Conservation (phyloP, 2,888 invertebrate genomes). For the Sepioteuthis lessoniana region DNA sequence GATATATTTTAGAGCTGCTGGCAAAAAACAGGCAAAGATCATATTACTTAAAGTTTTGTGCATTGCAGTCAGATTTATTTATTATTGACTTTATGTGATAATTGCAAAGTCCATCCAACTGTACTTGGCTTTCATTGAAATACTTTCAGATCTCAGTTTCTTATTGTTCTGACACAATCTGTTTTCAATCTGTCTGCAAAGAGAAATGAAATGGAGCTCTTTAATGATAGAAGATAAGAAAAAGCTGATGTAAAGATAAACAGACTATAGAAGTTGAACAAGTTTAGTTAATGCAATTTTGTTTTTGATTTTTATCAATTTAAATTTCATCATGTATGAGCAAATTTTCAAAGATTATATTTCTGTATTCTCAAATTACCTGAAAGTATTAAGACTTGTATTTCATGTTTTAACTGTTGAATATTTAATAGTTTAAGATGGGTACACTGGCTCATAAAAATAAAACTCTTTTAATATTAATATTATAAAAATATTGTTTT, state of each 20-base stretch:
- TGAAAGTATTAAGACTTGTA: too few relatives aligned
- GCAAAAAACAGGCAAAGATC: not conserved
- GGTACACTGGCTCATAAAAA: too few relatives aligned
- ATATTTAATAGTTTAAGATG: too few relatives aligned
- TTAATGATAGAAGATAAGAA: not conserved
- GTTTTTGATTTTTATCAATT: too few relatives aligned
- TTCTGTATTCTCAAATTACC: too few relatives aligned
- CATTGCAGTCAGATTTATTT: not conserved
- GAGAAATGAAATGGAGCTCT: not conserved
- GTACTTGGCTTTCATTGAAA: not conserved
- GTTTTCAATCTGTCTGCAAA: not conserved
- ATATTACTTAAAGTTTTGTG: not conserved
- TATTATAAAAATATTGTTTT: too few relatives aligned
- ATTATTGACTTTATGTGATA: not conserved
- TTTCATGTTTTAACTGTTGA: too few relatives aligned
- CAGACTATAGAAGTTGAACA: too few relatives aligned
- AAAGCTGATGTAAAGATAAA: not conserved
- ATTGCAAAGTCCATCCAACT: not conserved
- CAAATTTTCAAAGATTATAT: too few relatives aligned
- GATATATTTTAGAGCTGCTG: not conserved
- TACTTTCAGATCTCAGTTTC: not conserved
- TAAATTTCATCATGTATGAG: too few relatives aligned
- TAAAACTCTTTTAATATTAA: too few relatives aligned
- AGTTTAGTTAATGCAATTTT: too few relatives aligned
- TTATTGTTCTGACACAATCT: not conserved